A percentile compares a stretch with the other conserved stretches of the same genome.
Evolutionary conservation across 2,113 vertebrate species (phyloP).

Genomic region (Hemiscyllium ocellatum): DNA sequence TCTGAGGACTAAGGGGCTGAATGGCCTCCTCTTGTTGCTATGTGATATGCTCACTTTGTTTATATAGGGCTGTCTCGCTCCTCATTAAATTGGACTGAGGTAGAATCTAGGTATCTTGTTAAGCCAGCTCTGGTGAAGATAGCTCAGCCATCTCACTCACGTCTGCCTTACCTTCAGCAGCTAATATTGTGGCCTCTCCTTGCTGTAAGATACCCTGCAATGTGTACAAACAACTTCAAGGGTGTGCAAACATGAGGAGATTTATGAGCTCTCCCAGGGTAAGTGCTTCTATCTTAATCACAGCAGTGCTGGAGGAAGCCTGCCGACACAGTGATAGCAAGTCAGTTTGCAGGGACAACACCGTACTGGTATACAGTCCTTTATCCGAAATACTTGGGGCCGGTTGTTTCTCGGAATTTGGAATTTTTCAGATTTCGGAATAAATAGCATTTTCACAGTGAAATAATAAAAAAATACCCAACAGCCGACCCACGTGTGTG

Average conservation of each 20-base stretch:
- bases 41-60: too few relatives aligned
- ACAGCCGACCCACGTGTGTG: too few relatives aligned
- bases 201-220: neutral
- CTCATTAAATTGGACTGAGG: neutral
- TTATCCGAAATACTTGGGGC: too few relatives aligned
- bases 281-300: neutral
- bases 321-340: neutral
- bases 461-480: too few relatives aligned
- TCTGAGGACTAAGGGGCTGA: neutral
- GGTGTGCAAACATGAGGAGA: neutral
- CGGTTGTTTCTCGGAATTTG: too few relatives aligned
- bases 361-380: too few relatives aligned
- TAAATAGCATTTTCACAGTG: too few relatives aligned
- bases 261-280: neutral
- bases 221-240: neutral
- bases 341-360: neutral
- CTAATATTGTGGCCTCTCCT: neutral
- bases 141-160: neutral
- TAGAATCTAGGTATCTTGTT: neutral
- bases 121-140: neutral
- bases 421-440: too few relatives aligned
- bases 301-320: neutral
- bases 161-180: neutral
- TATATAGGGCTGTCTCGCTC: neutral
- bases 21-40: neutral